A percentile compares a stretch with the other conserved stretches of the same genome.
These are phyloP conservation scores for Cichladusa arquata DNA, from an alignment of 2,113 vertebrate species.

Conservation along the genomic window DNA sequence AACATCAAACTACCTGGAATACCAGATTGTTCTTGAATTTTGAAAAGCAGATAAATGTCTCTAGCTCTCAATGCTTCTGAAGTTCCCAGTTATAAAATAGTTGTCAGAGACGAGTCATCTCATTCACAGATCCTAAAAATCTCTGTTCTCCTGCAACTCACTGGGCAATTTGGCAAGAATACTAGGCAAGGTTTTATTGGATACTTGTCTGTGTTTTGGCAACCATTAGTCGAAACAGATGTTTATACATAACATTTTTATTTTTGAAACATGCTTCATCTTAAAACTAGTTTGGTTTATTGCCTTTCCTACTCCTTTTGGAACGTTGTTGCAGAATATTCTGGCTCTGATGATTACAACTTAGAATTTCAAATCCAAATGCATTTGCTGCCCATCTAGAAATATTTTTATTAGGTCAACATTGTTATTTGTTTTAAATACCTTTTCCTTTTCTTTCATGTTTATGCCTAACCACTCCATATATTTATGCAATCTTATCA, in stretches of 20 bases:
- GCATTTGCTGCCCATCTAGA: neutral
- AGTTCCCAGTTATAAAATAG: neutral
- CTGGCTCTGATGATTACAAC: neutral
- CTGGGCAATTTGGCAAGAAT: neutral
- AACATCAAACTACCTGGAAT: neutral
- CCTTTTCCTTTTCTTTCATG: neutral
- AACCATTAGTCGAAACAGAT: constrained; percentile 11
- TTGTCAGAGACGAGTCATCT: neutral
- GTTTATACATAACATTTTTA: constrained; percentile 24
- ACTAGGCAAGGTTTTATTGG: neutral
- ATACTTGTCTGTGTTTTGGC: constrained; percentile 7
- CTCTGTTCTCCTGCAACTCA: neutral
- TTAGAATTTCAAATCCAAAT: neutral
- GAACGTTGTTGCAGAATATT: neutral
- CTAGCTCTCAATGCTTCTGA: neutral
- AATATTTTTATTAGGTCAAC: neutral
- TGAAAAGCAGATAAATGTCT: neutral
- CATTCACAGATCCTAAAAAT: neutral
- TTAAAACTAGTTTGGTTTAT: constrained; percentile 14
- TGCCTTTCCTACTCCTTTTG: neutral
- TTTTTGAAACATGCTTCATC: neutral
- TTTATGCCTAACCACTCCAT: neutral
- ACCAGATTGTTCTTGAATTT: neutral
- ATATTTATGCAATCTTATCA: neutral
- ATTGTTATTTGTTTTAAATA: neutral